phyloP scores from a whole-genome alignment of 2,113 vertebrate genomes.

The Zosterops hypoxanthus region DNA sequence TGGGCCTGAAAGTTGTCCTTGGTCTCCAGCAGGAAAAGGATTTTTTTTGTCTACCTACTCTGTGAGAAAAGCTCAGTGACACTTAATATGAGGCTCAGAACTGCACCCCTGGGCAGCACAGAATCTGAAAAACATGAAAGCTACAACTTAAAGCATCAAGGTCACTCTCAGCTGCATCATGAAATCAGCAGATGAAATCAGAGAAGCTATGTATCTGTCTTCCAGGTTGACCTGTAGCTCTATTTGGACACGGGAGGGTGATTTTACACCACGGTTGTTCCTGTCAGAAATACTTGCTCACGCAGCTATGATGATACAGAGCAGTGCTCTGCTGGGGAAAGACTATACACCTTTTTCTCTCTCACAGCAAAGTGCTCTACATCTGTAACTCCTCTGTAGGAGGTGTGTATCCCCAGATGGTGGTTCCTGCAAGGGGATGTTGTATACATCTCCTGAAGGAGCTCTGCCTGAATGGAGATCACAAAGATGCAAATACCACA shows the following conservation, averaged over 20 bases:
- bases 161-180: accelerated
- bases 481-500: neutral
- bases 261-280: neutral
- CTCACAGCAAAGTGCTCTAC: neutral
- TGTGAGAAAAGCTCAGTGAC: too few species aligned
- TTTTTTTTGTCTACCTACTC: too few species aligned
- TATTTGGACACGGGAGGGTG: neutral
- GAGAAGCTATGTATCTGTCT: neutral
- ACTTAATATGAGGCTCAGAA: too few species aligned
- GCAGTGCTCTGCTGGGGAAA: neutral
- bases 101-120: too few species aligned
- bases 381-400: neutral
- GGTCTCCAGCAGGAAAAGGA: too few species aligned
- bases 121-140: too few species aligned
- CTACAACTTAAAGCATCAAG: too few species aligned
- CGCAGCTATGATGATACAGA: neutral
- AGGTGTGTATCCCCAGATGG: accelerated
- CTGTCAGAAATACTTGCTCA: neutral
- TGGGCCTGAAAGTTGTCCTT: too few species aligned
- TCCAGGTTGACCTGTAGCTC: neutral
- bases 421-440: accelerated
- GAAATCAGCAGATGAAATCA: neutral
- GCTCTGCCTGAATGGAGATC: neutral
- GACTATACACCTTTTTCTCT: neutral
- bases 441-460: neutral